phyloP scores from a whole-genome alignment of 2,888 invertebrate genomes.

The Diplazon laetatorius region DNA sequence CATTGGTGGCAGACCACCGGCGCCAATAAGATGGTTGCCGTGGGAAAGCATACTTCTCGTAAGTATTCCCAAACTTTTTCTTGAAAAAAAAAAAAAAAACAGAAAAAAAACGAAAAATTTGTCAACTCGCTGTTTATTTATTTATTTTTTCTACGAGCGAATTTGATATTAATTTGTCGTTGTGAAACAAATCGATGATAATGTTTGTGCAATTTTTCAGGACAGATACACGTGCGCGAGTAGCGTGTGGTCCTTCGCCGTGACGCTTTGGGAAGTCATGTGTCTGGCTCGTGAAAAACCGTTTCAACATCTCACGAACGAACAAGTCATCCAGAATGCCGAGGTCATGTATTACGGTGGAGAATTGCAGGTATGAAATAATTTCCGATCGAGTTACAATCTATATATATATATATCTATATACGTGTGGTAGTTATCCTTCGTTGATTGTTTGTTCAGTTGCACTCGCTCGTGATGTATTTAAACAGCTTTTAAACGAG shows the following conservation, averaged over 20 bases:
- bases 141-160: too few species aligned
- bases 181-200: too few species aligned
- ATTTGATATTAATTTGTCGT: too few species aligned
- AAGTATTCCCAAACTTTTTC: conserved; percentile 70
- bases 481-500: background rate
- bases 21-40: conserved; percentile 86
- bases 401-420: too few species aligned
- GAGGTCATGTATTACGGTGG: conserved; percentile 87
- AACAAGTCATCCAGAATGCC: conserved; percentile 86
- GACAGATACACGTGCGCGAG: conserved; percentile 86
- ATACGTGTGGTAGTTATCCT: background rate
- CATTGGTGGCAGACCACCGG: conserved; percentile 85
- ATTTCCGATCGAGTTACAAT: conserved; percentile 2
- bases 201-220: conserved; percentile 78
- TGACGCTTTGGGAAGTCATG: conserved; percentile 87
- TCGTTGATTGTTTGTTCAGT: background rate
- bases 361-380: conserved; percentile 84
- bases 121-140: too few species aligned
- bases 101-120: too few species aligned
- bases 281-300: conserved; percentile 86
- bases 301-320: conserved; percentile 85
- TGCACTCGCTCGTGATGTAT: background rate
- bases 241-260: conserved; percentile 87
- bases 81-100: conserved; percentile 8
- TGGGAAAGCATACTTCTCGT: conserved; percentile 87